These are phyloP conservation scores for Oceanodroma leucorhoa DNA, from an alignment of 2,797 vertebrate species.

Conservation along the genomic window DNA sequence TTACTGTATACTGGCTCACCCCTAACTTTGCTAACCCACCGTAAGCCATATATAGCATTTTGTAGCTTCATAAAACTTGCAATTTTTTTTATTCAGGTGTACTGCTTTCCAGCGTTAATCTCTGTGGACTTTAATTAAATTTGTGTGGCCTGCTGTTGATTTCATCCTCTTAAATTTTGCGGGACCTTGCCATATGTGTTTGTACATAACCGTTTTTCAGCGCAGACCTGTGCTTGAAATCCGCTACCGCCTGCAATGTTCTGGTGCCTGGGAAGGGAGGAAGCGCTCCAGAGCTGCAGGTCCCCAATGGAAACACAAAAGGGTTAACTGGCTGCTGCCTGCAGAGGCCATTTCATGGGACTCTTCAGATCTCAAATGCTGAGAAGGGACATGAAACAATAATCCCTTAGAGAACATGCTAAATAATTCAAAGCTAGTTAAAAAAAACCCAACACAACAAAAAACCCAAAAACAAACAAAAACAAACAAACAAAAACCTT, in stretches of 20 bases:
- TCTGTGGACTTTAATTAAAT: not conserved
- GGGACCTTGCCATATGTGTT: not conserved
- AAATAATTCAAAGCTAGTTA: not conserved
- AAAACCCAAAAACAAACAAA: not conserved
- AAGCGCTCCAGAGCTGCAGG: not conserved
- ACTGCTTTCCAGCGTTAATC: conserved; percentile 1
- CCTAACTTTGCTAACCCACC: not conserved
- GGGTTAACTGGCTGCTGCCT: not conserved
- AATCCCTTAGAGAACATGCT: not conserved
- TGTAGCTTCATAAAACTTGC: not conserved
- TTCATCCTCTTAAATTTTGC: not conserved
- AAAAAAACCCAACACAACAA: not conserved
- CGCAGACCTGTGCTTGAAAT: not conserved
- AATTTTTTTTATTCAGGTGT: not conserved
- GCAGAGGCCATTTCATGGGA: not conserved
- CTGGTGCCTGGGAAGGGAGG: not conserved
- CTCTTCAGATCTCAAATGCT: not conserved
- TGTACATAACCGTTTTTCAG: not conserved
- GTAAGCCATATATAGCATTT: not conserved
- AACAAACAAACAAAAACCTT: not conserved
- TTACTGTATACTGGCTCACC: not conserved
- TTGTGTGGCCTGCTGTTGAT: not conserved
- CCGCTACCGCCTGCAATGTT: not conserved
- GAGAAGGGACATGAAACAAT: not conserved
- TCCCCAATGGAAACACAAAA: not conserved